A percentile compares a stretch with the other conserved stretches of the same genome.
Conservation (phyloP, 23 tunicate genomes). For the Corella eumyota region DNA sequence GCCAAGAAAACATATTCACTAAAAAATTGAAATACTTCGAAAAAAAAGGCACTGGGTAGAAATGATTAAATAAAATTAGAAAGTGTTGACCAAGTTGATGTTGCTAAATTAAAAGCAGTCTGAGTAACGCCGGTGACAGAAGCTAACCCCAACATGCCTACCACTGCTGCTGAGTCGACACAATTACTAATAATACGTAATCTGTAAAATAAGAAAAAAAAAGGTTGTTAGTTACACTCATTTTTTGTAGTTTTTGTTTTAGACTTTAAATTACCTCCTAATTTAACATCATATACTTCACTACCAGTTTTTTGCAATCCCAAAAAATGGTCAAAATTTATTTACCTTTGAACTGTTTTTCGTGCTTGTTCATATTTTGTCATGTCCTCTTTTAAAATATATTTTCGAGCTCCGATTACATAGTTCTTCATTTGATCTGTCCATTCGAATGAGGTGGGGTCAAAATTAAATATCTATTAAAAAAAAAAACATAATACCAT, state of each 20-base stretch:
- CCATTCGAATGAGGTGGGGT: constrained; percentile 47
- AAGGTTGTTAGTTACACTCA: not conserved
- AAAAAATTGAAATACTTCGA: too few species aligned
- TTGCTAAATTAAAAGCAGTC: too few species aligned
- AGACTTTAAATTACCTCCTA: too few species aligned
- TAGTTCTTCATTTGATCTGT: constrained; percentile 42
- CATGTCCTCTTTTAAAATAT: constrained; percentile 58
- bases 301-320: too few species aligned
- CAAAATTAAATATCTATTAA: constrained; percentile 45
- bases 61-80: too few species aligned
- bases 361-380: constrained; percentile 58
- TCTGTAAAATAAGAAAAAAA: not conserved
- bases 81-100: too few species aligned
- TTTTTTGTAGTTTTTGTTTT: not conserved
- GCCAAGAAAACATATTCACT: too few species aligned
- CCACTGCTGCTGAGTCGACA: not conserved
- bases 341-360: constrained; percentile 40
- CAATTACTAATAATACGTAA: constrained; percentile 1
- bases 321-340: too few species aligned
- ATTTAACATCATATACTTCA: too few species aligned
- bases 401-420: constrained; percentile 61
- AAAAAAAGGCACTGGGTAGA: too few species aligned
- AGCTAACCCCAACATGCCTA: not conserved
- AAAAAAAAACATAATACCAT: too few species aligned
- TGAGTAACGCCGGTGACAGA: constrained; percentile 1